A percentile compares a stretch with the other conserved stretches of the same genome.
phyloP scores from a whole-genome alignment of 2,113 vertebrate species.

The Lasiurus borealis region DNA sequence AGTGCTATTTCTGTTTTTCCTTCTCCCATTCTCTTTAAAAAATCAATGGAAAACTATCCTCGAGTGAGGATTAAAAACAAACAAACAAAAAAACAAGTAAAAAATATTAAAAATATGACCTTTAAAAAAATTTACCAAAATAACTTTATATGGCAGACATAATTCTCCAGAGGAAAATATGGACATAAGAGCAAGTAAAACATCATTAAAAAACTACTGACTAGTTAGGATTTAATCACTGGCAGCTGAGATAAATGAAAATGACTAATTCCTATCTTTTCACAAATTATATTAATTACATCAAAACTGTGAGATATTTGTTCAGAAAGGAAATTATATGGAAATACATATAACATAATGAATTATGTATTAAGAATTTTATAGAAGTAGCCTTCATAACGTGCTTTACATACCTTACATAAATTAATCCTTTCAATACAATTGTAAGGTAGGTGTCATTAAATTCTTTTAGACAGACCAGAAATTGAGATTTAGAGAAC shows the following conservation, averaged over 20 bases:
- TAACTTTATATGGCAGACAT: neutral
- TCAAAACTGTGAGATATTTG: neutral
- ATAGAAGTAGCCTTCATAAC: neutral
- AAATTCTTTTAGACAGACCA: neutral
- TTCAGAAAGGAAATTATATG: neutral
- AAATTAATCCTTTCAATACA: neutral
- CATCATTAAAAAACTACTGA: slow-evolving; percentile 10
- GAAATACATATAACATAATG: neutral
- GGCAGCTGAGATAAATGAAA: neutral
- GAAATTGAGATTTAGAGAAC: neutral
- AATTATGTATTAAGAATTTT: neutral
- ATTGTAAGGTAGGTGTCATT: neutral
- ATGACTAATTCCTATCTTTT: neutral
- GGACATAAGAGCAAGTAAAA: slow-evolving; percentile 8
- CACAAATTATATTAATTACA: slow-evolving; percentile 27
- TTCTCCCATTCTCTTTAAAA: no score
- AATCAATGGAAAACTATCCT: no score
- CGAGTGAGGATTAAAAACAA: no score
- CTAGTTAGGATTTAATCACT: neutral
- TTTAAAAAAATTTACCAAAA: slow-evolving; percentile 42
- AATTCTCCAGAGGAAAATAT: slow-evolving; percentile 34
- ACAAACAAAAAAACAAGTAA: no score
- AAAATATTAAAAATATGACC: no score
- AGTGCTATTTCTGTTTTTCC: no score
- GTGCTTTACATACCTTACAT: neutral